These are phyloP conservation scores for Dryas iulia DNA, from an alignment of 1,140 invertebrate species.

Conservation along the genomic window DNA sequence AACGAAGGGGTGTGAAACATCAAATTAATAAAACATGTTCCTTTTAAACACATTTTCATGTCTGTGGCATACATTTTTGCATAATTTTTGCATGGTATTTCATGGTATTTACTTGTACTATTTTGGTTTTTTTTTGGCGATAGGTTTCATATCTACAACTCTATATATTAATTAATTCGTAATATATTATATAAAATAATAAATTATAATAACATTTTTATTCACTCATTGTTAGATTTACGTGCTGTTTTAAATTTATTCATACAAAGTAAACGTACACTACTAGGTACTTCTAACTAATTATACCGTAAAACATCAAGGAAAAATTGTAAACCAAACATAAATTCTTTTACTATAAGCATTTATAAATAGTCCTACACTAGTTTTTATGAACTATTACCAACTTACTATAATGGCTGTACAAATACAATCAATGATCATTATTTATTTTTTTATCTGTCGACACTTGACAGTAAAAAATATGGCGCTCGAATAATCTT, in stretches of 20 bases:
- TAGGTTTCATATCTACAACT: too few species aligned
- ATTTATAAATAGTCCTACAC: constrained; percentile 3
- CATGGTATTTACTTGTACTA: too few species aligned
- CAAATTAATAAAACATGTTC: too few species aligned
- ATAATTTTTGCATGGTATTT: too few species aligned
- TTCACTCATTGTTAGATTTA: too few species aligned
- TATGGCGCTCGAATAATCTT: constrained; percentile 13
- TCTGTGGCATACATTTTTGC: too few species aligned
- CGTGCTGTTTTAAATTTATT: not conserved
- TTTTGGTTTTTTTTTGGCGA: too few species aligned
- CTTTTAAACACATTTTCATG: too few species aligned
- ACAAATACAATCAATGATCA: constrained; percentile 23
- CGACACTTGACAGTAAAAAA: constrained; percentile 22
- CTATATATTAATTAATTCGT: too few species aligned
- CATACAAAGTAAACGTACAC: not conserved
- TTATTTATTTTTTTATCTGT: constrained; percentile 18
- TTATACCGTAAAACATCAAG: not conserved
- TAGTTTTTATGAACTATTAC: constrained; percentile 16
- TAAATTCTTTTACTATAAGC: constrained; percentile 5
- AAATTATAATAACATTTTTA: too few species aligned
- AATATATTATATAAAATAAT: too few species aligned
- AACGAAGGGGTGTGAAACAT: too few species aligned
- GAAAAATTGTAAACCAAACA: not conserved
- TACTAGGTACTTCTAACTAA: not conserved
- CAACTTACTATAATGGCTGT: constrained; percentile 13